phyloP scores from a whole-genome alignment of 1,140 invertebrate species.

The Caenorhabditis latens region DNA sequence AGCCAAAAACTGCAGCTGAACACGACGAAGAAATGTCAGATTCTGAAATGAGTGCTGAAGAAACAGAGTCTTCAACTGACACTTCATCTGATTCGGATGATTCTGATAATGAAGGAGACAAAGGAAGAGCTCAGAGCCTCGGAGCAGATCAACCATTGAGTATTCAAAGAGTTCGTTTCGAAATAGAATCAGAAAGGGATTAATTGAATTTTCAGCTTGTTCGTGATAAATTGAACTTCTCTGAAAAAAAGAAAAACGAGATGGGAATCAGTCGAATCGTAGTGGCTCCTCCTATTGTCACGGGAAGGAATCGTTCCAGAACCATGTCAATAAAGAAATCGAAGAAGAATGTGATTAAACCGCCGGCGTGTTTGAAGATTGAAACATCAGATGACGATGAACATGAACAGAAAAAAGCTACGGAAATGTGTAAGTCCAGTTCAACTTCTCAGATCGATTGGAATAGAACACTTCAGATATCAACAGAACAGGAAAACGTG shows the following conservation, averaged over 20 bases:
- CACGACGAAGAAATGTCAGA: constrained; percentile 57
- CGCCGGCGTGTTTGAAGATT: constrained; percentile 15
- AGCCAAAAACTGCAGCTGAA: constrained; percentile 65
- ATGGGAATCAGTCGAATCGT: constrained; percentile 47
- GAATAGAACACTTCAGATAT: neutral
- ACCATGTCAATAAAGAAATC: constrained; percentile 54
- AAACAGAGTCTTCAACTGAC: constrained; percentile 31
- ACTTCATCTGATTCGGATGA: constrained; percentile 23
- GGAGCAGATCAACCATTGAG: constrained; percentile 41
- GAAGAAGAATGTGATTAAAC: constrained; percentile 38
- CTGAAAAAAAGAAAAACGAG: constrained; percentile 9
- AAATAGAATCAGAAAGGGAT: neutral
- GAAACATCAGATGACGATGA: constrained; percentile 25
- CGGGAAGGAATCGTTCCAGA: constrained; percentile 31
- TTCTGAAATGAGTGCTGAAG: constrained; percentile 45
- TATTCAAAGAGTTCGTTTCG: constrained; percentile 18
- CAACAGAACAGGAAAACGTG: constrained; percentile 29
- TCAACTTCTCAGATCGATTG: too few species aligned
- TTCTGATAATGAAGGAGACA: neutral
- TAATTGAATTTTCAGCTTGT: constrained; percentile 9
- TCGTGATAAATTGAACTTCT: constrained; percentile 29
- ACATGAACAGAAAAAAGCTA: constrained; percentile 37
- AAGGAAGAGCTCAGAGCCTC: constrained; percentile 15
- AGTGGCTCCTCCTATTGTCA: neutral
- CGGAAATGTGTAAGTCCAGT: constrained; percentile 30